Conservation (phyloP, 2,113 vertebrate species). For the Paradoxurus hermaphroditus region DNA sequence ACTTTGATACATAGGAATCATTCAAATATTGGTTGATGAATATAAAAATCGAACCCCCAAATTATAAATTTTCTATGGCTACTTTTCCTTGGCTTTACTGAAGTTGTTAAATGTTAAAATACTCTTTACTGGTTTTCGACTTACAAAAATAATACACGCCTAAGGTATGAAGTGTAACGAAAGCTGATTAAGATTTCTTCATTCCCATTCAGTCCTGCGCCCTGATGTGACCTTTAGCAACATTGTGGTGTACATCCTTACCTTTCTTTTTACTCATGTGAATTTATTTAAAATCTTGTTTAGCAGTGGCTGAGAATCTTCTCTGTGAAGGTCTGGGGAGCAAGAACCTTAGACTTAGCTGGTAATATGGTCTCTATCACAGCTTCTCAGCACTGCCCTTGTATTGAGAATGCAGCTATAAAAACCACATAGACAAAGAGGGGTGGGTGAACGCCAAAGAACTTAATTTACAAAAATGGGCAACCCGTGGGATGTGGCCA, state of each 20-base stretch:
- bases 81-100: neutral
- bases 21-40: neutral
- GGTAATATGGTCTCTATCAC: neutral
- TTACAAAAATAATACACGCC: neutral
- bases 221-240: neutral
- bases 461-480: neutral
- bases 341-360: neutral
- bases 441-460: neutral
- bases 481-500: neutral
- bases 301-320: neutral
- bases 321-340: neutral
- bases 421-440: neutral
- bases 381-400: neutral
- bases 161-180: neutral
- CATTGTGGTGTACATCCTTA: neutral
- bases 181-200: neutral
- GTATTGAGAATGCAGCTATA: neutral
- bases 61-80: neutral
- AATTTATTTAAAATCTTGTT: neutral
- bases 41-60: neutral
- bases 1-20: neutral
- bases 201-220: neutral
- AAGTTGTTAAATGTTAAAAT: neutral
- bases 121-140: neutral
- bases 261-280: neutral